Evolutionary conservation across 2,797 vertebrate genomes (phyloP).

Genomic region (Platyrinchus mystaceus): DNA sequence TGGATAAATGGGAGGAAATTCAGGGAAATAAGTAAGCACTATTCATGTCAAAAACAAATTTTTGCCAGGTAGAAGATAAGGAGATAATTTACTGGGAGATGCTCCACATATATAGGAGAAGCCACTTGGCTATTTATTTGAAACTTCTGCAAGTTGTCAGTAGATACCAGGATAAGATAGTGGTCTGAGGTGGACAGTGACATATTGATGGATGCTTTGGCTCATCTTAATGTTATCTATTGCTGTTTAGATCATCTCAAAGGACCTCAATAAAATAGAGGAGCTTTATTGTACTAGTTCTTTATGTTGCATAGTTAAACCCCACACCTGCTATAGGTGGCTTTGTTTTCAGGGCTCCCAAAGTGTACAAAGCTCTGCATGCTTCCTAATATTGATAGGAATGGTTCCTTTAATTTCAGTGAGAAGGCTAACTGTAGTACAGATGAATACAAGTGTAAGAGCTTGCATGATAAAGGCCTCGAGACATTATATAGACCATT

Average conservation of each 20-base stretch:
- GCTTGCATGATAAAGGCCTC: not conserved
- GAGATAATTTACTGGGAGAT: not conserved
- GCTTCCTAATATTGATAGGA: not conserved
- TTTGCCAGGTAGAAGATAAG: not conserved
- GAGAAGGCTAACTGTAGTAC: not conserved
- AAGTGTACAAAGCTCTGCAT: not conserved
- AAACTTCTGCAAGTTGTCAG: not conserved
- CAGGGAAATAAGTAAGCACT: not conserved
- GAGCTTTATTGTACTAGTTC: not conserved
- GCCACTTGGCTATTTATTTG: not conserved
- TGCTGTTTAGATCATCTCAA: not conserved
- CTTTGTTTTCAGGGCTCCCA: not conserved
- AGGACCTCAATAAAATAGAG: not conserved
- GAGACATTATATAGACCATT: not conserved
- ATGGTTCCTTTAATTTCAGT: not conserved
- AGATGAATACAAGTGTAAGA: not conserved
- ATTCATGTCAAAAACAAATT: not conserved
- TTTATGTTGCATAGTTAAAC: not conserved
- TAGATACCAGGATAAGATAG: not conserved
- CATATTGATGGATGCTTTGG: not conserved
- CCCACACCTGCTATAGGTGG: not conserved
- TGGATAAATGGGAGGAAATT: not conserved
- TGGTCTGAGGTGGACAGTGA: not conserved
- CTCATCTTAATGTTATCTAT: not conserved
- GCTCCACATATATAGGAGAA: not conserved